These are phyloP conservation scores for Lasius fuliginosus DNA, from an alignment of 2,888 invertebrate genomes.

Conservation along the genomic window DNA sequence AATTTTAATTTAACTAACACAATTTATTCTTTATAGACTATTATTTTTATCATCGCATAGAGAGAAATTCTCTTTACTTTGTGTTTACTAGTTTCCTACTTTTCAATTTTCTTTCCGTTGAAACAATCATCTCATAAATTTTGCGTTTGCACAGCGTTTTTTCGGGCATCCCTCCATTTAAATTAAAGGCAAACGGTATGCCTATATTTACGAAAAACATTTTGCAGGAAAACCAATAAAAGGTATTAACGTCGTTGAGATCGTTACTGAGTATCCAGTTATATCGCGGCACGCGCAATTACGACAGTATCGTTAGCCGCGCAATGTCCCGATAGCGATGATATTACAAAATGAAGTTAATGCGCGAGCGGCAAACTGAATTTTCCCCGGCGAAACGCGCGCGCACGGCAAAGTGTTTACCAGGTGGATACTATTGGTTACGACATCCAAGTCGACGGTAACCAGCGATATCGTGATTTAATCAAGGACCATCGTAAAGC, in stretches of 20 bases:
- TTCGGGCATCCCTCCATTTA: neutral
- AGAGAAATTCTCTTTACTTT: neutral
- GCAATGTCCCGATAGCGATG: constrained; percentile 42
- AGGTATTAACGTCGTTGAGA: constrained; percentile 44
- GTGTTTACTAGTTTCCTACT: neutral
- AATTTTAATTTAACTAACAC: neutral
- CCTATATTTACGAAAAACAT: constrained; percentile 30
- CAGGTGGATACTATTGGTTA: constrained; percentile 27
- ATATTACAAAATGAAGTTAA: constrained; percentile 42
- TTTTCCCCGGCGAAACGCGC: constrained; percentile 39
- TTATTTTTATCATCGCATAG: neutral
- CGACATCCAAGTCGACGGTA: constrained; percentile 42
- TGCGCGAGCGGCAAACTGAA: constrained; percentile 40
- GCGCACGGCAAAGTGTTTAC: constrained; percentile 43
- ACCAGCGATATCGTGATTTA: constrained; percentile 56
- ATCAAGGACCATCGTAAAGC: constrained; percentile 59
- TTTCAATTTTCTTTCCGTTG: neutral
- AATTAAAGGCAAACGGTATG: constrained; percentile 23
- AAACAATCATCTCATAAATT: constrained; percentile 26
- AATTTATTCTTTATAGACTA: neutral
- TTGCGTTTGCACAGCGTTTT: neutral
- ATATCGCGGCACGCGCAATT: constrained; percentile 39
- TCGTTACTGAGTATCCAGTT: constrained; percentile 44
- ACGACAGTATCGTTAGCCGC: constrained; percentile 47
- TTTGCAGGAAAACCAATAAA: constrained; percentile 38